A percentile compares a stretch with the other conserved stretches of the same genome.
Evolutionary conservation across 1,140 invertebrate genomes (phyloP).

Genomic region (Trissolcus basalis): DNA sequence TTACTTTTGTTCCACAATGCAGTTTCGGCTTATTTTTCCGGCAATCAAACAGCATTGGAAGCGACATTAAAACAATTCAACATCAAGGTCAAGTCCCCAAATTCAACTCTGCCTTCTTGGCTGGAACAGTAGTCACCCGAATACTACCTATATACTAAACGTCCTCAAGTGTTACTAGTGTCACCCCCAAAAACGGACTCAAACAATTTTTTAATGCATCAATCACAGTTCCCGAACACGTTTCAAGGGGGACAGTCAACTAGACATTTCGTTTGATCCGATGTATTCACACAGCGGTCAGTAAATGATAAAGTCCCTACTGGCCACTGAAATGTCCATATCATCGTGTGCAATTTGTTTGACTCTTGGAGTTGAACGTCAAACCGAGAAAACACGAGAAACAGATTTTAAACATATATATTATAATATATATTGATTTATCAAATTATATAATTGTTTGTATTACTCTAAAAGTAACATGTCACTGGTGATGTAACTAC

Average conservation of each 20-base stretch:
- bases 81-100: slow-evolving; percentile 88
- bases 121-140: slow-evolving; percentile 82
- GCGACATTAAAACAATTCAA: slow-evolving; percentile 97
- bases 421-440: slow-evolving; percentile 43
- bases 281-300: not conserved
- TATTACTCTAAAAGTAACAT: slow-evolving; percentile 41
- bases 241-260: not conserved
- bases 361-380: slow-evolving; percentile 14
- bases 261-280: not conserved
- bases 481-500: slow-evolving; percentile 51
- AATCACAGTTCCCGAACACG: not conserved
- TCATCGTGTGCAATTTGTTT: slow-evolving; percentile 24
- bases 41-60: slow-evolving; percentile 94
- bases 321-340: slow-evolving; percentile 29
- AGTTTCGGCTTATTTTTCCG: slow-evolving; percentile 96
- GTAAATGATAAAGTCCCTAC: slow-evolving; percentile 10
- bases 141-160: not conserved
- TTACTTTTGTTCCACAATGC: slow-evolving; percentile 96
- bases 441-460: slow-evolving; percentile 44
- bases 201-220: slow-evolving; percentile 3
- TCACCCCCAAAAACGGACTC: slow-evolving; percentile 1
- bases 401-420: slow-evolving; percentile 35
- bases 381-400: slow-evolving; percentile 14
- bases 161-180: not conserved
- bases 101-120: slow-evolving; percentile 85